Base-by-base conservation (phyloP, 2,113 vertebrate genomes). In the Silurus glanis region DNA sequence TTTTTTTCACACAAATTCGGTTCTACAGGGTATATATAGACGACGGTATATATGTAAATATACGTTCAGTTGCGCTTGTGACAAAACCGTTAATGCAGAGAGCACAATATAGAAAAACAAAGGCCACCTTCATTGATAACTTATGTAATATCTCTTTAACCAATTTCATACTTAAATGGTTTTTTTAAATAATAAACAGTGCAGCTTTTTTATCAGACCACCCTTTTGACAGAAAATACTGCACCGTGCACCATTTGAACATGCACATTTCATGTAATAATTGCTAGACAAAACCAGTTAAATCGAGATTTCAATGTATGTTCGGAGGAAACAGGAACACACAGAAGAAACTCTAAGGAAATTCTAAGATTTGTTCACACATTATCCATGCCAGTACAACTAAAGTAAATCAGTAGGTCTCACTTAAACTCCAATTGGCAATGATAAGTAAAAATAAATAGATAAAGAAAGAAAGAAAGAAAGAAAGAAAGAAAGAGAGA, bases 21-120 rank as follows among this genome's bases (percentile, higher is more conserved):
- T 95, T 96, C 96, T 96, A 96, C 96, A 97, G 96, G 96, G 96
- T 96, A 96, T 94, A 96, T 96, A 96, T 96, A 96, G 95, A 95
- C 92, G 85, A 92, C 91, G 90, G 84, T 76, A 91, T 90, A 80
- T 80, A 67, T 76, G 84, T 76, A 91, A 89, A 80, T 80, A 67
- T 76, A 56, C 23, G 51, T 87, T 80, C 79, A 66, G 84, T 80
- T 86, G 67, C 74, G 72, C 21, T 58, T 83, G 10, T 74, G 17
- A 28, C 53, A 19, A 76, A 76, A 53, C 7, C 25, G 47, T 80
- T 69, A 58, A 80, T 0, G 1, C 25, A 56, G 17, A 45, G 9
- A 78, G 13, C 25, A 56, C 49, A 67, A n/a, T 67, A 79, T 47
- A 16, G 37, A 45, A 64, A 37, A 12, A 53, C 49, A 82, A 61